A percentile compares a stretch with the other conserved stretches of the same genome.
Conservation (phyloP, 2,113 vertebrate genomes). For the Labeo catla region DNA sequence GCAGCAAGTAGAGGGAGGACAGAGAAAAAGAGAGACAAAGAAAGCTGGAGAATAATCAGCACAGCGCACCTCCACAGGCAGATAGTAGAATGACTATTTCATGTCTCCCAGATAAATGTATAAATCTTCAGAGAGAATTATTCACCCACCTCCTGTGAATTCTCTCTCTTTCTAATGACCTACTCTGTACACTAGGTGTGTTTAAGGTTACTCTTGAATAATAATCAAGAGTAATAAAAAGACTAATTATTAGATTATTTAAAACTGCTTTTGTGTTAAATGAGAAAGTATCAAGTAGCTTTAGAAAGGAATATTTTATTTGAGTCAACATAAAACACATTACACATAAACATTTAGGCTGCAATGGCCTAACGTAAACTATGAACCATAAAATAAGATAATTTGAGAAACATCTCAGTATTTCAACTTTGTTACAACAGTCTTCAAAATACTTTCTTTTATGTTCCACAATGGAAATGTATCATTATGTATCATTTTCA, state of each 20-base stretch:
- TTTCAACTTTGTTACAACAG: too few species aligned
- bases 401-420: too few species aligned
- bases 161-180: neutral
- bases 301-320: too few species aligned
- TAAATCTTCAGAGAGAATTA: conserved; percentile 19
- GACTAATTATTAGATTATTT: neutral
- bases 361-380: too few species aligned
- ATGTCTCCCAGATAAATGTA: neutral
- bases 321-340: too few species aligned
- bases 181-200: neutral
- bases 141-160: neutral
- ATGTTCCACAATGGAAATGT: too few species aligned
- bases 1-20: conserved; percentile 38
- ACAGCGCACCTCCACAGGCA: neutral
- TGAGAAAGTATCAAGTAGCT: too few species aligned
- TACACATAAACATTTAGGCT: too few species aligned
- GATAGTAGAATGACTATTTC: neutral
- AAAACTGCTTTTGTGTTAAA: too few species aligned
- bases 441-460: too few species aligned
- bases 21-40: conserved; percentile 7
- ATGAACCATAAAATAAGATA: too few species aligned
- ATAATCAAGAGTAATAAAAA: neutral
- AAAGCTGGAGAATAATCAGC: conserved; percentile 14
- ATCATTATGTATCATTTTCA: too few species aligned
- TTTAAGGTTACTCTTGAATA: neutral